Conservation (phyloP, 2,797 vertebrate species). For the Microctenopoma stevenorrisi region DNA sequence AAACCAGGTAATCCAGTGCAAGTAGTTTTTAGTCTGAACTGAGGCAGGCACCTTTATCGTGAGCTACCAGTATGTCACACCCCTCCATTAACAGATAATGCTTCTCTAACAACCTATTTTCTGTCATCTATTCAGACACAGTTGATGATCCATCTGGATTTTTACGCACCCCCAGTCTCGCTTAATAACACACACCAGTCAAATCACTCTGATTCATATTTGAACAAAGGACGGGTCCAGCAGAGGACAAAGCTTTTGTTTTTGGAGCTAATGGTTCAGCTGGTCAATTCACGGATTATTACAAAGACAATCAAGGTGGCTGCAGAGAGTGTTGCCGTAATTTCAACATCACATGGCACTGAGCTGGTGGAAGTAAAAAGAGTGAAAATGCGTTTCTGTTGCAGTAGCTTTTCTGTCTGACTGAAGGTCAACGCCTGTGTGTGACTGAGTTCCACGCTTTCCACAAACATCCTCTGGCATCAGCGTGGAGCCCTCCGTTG, state of each 20-base stretch:
- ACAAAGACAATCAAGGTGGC: slow-evolving; percentile 34
- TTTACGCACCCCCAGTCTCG: slow-evolving; percentile 40
- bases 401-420: slow-evolving; percentile 15
- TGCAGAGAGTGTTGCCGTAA: slow-evolving; percentile 26
- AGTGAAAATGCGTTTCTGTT: slow-evolving; percentile 13
- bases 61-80: slow-evolving; percentile 22
- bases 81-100: slow-evolving; percentile 53
- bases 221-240: slow-evolving; percentile 21
- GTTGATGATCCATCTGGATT: slow-evolving; percentile 58
- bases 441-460: slow-evolving; percentile 14
- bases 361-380: slow-evolving; percentile 11
- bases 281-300: slow-evolving; percentile 40
- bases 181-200: slow-evolving; percentile 27
- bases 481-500: slow-evolving; percentile 2
- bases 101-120: slow-evolving; percentile 42
- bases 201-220: slow-evolving; percentile 40
- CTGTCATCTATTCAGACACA: slow-evolving; percentile 38
- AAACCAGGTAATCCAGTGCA: slow-evolving; percentile 7
- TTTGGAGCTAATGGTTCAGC: slow-evolving; percentile 33
- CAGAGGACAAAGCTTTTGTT: slow-evolving; percentile 37
- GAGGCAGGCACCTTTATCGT: slow-evolving; percentile 27
- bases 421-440: slow-evolving; percentile 41
- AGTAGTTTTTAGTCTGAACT: slow-evolving; percentile 4
- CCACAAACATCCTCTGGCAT: slow-evolving; percentile 53
- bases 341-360: slow-evolving; percentile 18